Evolutionary conservation across 2,888 invertebrate species (phyloP).

Genomic region (Xylophagus ater): DNA sequence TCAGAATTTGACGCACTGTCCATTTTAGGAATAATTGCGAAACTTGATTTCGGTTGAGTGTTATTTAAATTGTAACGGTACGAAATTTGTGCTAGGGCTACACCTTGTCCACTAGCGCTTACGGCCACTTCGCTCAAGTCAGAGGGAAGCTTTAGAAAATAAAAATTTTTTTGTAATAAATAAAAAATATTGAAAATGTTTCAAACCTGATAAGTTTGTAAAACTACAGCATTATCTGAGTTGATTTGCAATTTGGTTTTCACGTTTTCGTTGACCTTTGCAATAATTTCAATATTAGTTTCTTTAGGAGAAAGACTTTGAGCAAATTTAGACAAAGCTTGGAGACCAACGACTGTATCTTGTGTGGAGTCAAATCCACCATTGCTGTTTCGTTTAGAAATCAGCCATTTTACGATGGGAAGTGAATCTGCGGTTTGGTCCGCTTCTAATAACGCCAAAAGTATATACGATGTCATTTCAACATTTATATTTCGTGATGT

Average conservation of each 20-base stretch:
- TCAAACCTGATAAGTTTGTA: constrained; percentile 59
- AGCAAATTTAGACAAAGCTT: constrained; percentile 42
- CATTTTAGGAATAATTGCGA: no score
- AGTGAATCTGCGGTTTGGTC: constrained; percentile 40
- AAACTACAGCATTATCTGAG: constrained; percentile 61
- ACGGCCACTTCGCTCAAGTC: constrained; percentile 50
- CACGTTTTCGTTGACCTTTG: constrained; percentile 23
- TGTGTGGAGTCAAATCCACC: constrained; percentile 70
- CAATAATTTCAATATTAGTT: constrained; percentile 40
- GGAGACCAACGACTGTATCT: constrained; percentile 65
- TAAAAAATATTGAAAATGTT: neutral
- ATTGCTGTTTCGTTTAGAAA: constrained; percentile 50
- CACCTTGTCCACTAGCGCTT: constrained; percentile 63
- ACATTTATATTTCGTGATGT: constrained; percentile 53
- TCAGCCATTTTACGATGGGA: constrained; percentile 60
- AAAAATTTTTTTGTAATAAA: neutral
- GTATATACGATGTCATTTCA: constrained; percentile 65
- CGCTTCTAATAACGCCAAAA: constrained; percentile 58
- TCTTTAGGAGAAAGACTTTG: constrained; percentile 40
- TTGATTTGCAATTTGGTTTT: constrained; percentile 48
- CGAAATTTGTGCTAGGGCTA: constrained; percentile 60
- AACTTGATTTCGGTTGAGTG: no score
- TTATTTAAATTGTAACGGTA: constrained; percentile 70
- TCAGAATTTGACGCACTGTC: no score
- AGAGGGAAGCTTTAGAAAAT: constrained; percentile 10